phyloP scores from a whole-genome alignment of 2,113 vertebrate species.

The Forbesichthys papilliferus region DNA sequence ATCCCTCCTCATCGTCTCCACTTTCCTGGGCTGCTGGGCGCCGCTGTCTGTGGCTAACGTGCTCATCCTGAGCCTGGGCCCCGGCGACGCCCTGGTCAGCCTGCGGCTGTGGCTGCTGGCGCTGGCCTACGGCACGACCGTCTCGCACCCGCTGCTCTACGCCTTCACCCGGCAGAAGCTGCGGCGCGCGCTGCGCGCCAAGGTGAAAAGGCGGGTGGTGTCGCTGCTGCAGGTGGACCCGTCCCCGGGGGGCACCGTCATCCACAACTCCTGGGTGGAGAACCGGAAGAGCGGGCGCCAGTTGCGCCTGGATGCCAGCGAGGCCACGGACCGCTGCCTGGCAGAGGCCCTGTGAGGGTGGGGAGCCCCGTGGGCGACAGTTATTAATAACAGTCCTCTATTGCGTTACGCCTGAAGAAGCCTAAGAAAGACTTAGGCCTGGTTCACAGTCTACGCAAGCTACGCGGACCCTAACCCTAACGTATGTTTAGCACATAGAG shows the following conservation, averaged over 20 bases:
- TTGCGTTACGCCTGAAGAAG: conserved; percentile 33
- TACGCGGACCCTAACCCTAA: no score
- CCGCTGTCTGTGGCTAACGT: conserved; percentile 78
- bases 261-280: conserved; percentile 78
- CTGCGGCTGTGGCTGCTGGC: conserved; percentile 81
- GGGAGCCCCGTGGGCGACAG: conserved; percentile 1
- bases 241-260: conserved; percentile 68
- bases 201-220: conserved; percentile 78
- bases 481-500: no score
- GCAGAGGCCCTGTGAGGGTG: conserved; percentile 75
- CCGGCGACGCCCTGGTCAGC: conserved; percentile 73
- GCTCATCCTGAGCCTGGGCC: conserved; percentile 78
- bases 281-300: conserved; percentile 69
- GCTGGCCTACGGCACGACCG: conserved; percentile 77
- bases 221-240: conserved; percentile 80
- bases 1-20: conserved; percentile 79
- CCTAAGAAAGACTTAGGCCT: conserved; percentile 24
- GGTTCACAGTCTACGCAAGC: background rate
- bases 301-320: conserved; percentile 65
- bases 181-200: conserved; percentile 74
- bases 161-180: conserved; percentile 81
- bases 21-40: conserved; percentile 79
- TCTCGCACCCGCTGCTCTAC: conserved; percentile 78
- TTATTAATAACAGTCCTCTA: conserved; percentile 39
- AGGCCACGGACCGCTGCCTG: conserved; percentile 78